These are phyloP conservation scores for Drosophila ercepeae DNA, from an alignment of 1,140 invertebrate genomes.

Conservation along the genomic window DNA sequence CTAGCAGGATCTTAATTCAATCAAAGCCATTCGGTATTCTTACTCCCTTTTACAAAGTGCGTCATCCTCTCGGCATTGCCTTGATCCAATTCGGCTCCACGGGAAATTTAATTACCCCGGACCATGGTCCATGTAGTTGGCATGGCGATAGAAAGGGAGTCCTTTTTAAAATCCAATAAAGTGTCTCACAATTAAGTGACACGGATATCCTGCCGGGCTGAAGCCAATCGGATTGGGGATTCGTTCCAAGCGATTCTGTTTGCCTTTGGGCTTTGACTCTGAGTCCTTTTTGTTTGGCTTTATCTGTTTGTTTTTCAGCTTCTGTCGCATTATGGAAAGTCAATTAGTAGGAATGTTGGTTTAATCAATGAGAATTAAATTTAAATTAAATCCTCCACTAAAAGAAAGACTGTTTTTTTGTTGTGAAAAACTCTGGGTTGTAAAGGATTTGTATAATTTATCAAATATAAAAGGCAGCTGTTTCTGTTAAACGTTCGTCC, in stretches of 20 bases:
- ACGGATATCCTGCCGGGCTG: slow-evolving; percentile 68
- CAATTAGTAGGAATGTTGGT: slow-evolving; percentile 53
- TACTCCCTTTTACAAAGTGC: slow-evolving; percentile 38
- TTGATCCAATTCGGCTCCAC: slow-evolving; percentile 63
- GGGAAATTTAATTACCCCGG: slow-evolving; percentile 75
- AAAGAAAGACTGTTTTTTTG: too few species aligned
- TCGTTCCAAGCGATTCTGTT: slow-evolving; percentile 24
- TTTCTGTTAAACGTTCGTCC: neutral
- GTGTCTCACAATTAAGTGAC: slow-evolving; percentile 77
- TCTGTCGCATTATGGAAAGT: slow-evolving; percentile 44
- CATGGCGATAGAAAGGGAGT: slow-evolving; percentile 41
- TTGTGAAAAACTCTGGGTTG: too few species aligned
- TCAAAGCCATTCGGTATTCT: slow-evolving; percentile 60
- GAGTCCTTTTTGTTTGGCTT: slow-evolving; percentile 1
- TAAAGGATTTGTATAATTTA: too few species aligned
- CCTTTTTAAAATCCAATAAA: slow-evolving; percentile 81
- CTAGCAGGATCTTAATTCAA: slow-evolving; percentile 61
- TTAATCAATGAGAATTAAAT: slow-evolving; percentile 50
- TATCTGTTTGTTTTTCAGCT: slow-evolving; percentile 53
- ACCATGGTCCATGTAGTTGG: slow-evolving; percentile 35
- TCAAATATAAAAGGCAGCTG: neutral
- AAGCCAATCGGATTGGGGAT: slow-evolving; percentile 37
- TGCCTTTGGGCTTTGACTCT: slow-evolving; percentile 31
- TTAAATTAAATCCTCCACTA: neutral
- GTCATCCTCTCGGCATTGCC: slow-evolving; percentile 55